Conservation (phyloP, 2,797 vertebrate genomes). For the Oryzias sinensis region DNA sequence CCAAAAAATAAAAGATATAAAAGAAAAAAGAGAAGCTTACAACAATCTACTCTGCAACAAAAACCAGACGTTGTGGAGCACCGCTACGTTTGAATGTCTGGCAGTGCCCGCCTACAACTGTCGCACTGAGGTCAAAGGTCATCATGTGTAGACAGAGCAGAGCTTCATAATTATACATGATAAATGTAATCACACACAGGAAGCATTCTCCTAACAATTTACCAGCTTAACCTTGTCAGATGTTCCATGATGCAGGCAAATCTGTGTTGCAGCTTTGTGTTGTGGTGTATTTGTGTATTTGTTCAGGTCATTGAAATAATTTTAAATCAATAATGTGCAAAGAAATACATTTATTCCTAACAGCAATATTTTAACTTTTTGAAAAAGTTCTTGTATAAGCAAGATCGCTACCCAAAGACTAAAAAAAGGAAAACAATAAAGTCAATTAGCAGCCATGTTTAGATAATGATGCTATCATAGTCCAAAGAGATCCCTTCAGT, state of each 20-base stretch:
- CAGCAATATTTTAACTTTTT: not conserved
- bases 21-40: constrained; percentile 9
- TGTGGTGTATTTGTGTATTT: constrained; percentile 3
- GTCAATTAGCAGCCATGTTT: constrained; percentile 9
- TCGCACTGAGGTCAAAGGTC: constrained; percentile 67
- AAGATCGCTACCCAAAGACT: not conserved
- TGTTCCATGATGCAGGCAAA: constrained; percentile 24
- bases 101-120: constrained; percentile 58
- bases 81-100: constrained; percentile 54
- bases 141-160: constrained; percentile 65
- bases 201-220: constrained; percentile 66
- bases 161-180: constrained; percentile 76
- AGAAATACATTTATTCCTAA: not conserved
- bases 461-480: constrained; percentile 56
- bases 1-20: constrained; percentile 12
- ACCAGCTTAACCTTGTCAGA: constrained; percentile 72
- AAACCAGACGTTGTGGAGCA: constrained; percentile 43
- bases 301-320: not conserved
- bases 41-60: constrained; percentile 23
- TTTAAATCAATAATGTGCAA: not conserved
- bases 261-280: constrained; percentile 8
- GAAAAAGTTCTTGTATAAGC: not conserved
- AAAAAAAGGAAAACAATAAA: not conserved
- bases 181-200: constrained; percentile 73
- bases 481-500: constrained; percentile 31